Conservation (phyloP, 2,888 invertebrate genomes). For the Protonemura montana region DNA sequence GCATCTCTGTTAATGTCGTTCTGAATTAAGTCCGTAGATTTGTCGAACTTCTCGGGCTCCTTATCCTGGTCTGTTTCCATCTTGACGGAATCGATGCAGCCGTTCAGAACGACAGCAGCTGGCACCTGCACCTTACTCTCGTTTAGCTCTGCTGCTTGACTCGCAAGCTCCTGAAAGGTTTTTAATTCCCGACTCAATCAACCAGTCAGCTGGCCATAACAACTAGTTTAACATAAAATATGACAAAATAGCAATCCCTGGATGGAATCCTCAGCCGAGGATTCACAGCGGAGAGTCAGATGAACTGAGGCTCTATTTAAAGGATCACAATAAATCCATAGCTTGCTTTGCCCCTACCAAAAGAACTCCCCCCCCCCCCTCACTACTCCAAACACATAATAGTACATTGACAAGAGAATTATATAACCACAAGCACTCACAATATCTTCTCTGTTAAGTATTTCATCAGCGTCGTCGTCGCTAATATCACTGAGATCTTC, state of each 20-base stretch:
- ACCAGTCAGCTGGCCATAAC: too few relatives aligned
- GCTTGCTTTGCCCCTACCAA: too few relatives aligned
- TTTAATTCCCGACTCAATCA: too few relatives aligned
- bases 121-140: conserved; percentile 46
- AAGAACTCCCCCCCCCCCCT: too few relatives aligned
- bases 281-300: too few relatives aligned
- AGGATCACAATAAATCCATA: too few relatives aligned
- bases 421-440: conserved; percentile 53
- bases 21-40: conserved; percentile 49
- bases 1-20: conserved; percentile 45
- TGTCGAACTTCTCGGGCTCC: conserved; percentile 1
- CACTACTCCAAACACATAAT: too few relatives aligned
- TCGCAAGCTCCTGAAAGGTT: conserved; percentile 25
- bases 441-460: conserved; percentile 78
- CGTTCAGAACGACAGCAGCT: background rate
- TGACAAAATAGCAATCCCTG: too few relatives aligned
- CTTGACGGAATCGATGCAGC: conserved; percentile 18
- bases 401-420: too few relatives aligned
- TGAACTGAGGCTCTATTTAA: too few relatives aligned
- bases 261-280: too few relatives aligned
- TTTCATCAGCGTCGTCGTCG: conserved; percentile 84
- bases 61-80: conserved; percentile 24
- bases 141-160: conserved; percentile 51
- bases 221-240: too few relatives aligned
- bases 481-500: conserved; percentile 85